Percentiles rank a stretch among this genome's conserved stretches.
phyloP scores from a whole-genome alignment of 2,113 vertebrate genomes.

The Psittacara wagleri region DNA sequence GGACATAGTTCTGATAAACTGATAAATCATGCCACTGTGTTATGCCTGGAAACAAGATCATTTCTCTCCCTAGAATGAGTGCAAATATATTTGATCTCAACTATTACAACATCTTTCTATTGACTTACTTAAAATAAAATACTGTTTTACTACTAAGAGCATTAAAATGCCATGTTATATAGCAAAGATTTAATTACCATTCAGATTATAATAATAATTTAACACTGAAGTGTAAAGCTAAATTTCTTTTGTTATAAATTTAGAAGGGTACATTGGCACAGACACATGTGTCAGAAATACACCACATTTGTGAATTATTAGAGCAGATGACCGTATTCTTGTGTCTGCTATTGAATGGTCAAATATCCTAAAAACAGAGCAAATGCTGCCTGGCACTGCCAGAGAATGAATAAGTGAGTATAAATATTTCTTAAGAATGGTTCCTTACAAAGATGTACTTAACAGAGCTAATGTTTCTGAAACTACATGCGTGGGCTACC shows the following conservation, averaged over 20 bases:
- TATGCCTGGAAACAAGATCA: background rate
- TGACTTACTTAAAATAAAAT: constrained; percentile 31
- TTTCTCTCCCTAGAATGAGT: background rate
- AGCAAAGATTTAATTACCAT: constrained; percentile 34
- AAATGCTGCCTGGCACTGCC: background rate
- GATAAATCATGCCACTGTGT: background rate
- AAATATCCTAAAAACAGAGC: background rate
- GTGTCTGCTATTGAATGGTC: background rate
- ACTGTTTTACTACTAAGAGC: background rate
- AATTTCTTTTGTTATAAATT: background rate
- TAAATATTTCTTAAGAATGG: background rate
- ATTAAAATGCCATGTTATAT: constrained; percentile 41
- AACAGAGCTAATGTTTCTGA: background rate
- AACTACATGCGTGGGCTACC: background rate
- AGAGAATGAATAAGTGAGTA: background rate
- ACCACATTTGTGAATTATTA: background rate
- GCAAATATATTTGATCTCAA: background rate
- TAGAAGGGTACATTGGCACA: background rate
- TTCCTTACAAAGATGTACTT: background rate
- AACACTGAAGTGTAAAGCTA: background rate
- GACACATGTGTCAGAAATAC: background rate
- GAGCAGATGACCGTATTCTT: background rate
- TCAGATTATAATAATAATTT: constrained; percentile 31
- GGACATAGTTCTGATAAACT: background rate
- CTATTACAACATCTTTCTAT: background rate